A percentile compares a stretch with the other conserved stretches of the same genome.
phyloP scores from a whole-genome alignment of 1,140 invertebrate species.

The Drepana arcuata region DNA sequence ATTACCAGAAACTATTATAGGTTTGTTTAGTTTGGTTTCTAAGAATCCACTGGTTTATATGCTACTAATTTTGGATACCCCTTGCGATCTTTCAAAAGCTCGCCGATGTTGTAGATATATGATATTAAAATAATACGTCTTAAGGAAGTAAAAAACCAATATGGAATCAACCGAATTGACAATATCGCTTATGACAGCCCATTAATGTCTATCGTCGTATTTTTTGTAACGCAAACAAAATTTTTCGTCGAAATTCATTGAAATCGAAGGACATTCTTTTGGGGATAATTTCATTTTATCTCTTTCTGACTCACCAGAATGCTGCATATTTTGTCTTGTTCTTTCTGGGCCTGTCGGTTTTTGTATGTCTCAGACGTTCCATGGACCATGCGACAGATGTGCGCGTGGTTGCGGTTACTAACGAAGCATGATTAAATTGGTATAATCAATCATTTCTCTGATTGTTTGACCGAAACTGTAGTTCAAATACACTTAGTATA shows the following conservation, averaged over 20 bases:
- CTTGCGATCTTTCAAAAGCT: too few relatives aligned
- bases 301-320: conserved; percentile 23
- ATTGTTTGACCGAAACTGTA: conserved; percentile 63
- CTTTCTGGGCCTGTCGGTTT: conserved; percentile 46
- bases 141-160: too few relatives aligned
- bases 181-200: conserved; percentile 28
- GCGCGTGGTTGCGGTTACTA: conserved; percentile 58
- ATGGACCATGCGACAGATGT: conserved; percentile 64
- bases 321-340: conserved; percentile 27
- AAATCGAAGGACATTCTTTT: conserved; percentile 37
- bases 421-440: conserved; percentile 60
- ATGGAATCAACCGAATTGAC: conserved; percentile 3
- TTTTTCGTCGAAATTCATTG: conserved; percentile 43
- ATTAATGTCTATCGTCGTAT: conserved; percentile 33
- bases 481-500: too few relatives aligned
- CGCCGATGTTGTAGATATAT: neutral
- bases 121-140: conserved; percentile 4
- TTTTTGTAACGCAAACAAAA: conserved; percentile 29
- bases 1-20: conserved; percentile 45
- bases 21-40: conserved; percentile 31
- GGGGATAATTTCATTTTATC: conserved; percentile 39
- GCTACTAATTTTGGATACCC: conserved; percentile 13
- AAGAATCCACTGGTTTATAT: conserved; percentile 20
- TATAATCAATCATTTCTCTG: conserved; percentile 66
- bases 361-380: conserved; percentile 62